Base-by-base conservation (phyloP, 2,113 vertebrate species). In the Dipodomys stephensi region DNA sequence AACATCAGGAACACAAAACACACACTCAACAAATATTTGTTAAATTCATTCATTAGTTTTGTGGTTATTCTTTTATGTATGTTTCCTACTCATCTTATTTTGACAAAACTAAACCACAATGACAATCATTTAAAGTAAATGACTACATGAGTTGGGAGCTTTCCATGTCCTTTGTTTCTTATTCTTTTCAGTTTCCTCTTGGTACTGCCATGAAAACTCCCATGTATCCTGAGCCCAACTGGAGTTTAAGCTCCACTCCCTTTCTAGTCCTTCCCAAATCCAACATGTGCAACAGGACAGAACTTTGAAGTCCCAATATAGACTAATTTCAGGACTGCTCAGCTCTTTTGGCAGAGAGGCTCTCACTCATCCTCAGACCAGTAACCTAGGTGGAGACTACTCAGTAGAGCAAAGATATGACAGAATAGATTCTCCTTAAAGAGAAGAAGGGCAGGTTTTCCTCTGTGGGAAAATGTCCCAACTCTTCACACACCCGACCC, bases 71-170 rank as follows among this genome's bases (percentile, higher is more conserved):
- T 46, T 86, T 79, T 87, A 32, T 27, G 32, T 76, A 30, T 83
- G 60, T 88, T 91, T 79, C 28, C 74, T 79, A 53, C 10, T 44
- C 80, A 18, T 49, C 53, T 94, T 90, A 73, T 73, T 76, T 84
- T 46, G 35, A 81, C 19, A 81, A 95, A 94, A 87, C 64, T 72
- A 81, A 92, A 68, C 23, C 35, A 84, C 92, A 88, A 22, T 73
- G 57, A 92, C 30, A 78, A 35, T 94, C 60, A 86, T 69, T 95
- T 74, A 30, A 82, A 89, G 28, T 80, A 84, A 78, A 82, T 87
- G 53, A 89, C 28, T 84, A 23, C 64, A 74, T 4, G 16, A 64
- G 20, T 60, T 95, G 46, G 28, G 49, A 39, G 1, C 4, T 87
- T 90, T 85, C 62, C 27, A 32, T 88, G 83, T 90, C 74, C 72